Conservation (phyloP, 23 tunicate species). For the Ascidia mentula region DNA sequence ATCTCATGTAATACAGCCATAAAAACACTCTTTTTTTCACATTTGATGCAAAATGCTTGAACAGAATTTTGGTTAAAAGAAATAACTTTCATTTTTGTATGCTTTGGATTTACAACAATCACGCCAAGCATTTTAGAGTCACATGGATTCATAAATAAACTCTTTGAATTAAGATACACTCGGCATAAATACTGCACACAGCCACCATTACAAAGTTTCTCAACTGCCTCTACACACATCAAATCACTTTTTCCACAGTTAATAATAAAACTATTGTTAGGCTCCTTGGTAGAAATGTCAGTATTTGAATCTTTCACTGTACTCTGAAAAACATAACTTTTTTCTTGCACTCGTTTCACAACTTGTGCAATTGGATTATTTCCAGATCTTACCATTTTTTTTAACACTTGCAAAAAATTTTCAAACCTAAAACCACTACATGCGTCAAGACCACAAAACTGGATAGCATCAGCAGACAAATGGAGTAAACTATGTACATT, state of each 20-base stretch:
- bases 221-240: background rate
- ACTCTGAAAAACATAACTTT: too few relatives aligned
- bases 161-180: background rate
- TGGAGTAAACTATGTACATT: too few relatives aligned
- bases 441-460: too few relatives aligned
- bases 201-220: background rate
- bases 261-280: background rate
- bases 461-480: too few relatives aligned
- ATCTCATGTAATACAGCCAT: background rate
- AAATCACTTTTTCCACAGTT: background rate
- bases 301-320: too few relatives aligned
- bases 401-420: too few relatives aligned
- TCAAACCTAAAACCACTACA: too few relatives aligned
- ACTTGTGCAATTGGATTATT: too few relatives aligned
- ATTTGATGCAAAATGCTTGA: background rate
- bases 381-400: too few relatives aligned
- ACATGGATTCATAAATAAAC: background rate
- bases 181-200: background rate
- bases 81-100: background rate
- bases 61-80: background rate
- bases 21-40: too few relatives aligned
- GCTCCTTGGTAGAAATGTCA: background rate
- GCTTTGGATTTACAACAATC: background rate
- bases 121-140: background rate
- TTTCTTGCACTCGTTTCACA: too few relatives aligned